Evolutionary conservation across 2,113 vertebrate genomes (phyloP), one percentile per base, ranked within the genome.

Genomic region (Acrocephalus kingi): DNA sequence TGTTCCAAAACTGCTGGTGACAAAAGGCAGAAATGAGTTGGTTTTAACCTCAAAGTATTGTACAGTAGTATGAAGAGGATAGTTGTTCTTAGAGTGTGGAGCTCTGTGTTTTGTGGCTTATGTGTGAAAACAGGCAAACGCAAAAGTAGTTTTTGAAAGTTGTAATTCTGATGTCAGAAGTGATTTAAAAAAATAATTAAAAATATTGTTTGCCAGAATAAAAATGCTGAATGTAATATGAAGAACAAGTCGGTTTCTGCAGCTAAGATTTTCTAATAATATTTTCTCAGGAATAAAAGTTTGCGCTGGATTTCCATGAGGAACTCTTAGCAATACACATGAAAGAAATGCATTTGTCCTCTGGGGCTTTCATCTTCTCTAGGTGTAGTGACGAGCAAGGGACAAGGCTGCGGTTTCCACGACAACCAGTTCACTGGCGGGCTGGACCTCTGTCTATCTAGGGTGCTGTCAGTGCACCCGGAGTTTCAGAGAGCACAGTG

Each of bases 361-460:
- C 84, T 90, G 94, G 95, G 85, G 87, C 95, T 97, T 97, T 97
- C 92, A 93, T 96, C 93, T 91, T 18, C 94, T 87, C 54, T 77
- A 84, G 92, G 93, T 95, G 80, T 82, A 89, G 96, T 64, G 96
- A 94, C 96, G 97, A 96, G 96, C 25, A 27, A 25, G 64, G 93
- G 92, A 94, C 97, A 96, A 92, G 96, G 96, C 97, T 96, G 96
- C 6, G 6, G 97, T 98, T 98, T 94, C 98, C 97, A 98, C 98
- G 95, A 97, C 96, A 97, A 98, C 98, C 54, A 96, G 96, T 98
- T 98, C 98, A 96, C 77, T 87, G 97, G 95, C 96, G 74, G 96
- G 97, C 98, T 96, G 97, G 98, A 94, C 97, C 97, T 98, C 97
- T 97, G 97, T 97, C 97, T 97, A 97, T 98, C 97, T 97, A 80